Percentiles rank a stretch among this genome's conserved stretches.
These are phyloP conservation scores for Datnioides undecimradiatus DNA, from an alignment of 2,113 vertebrate genomes.

Conservation along the genomic window DNA sequence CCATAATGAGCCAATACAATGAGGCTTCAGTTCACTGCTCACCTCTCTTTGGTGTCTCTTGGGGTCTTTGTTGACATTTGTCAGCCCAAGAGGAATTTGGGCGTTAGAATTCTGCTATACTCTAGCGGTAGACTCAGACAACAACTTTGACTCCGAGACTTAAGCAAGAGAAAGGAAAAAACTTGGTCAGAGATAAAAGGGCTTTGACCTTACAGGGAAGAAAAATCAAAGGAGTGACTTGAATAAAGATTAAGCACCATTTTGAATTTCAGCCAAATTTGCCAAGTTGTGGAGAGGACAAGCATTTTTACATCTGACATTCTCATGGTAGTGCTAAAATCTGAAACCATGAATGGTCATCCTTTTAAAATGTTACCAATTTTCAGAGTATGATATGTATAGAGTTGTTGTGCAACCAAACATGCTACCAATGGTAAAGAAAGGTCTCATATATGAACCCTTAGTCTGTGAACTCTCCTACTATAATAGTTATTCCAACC, in stretches of 20 bases:
- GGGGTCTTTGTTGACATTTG: conserved; percentile 83
- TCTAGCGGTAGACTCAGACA: conserved; percentile 56
- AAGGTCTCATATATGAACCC: neutral
- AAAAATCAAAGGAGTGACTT: conserved; percentile 58
- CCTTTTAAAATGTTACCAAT: neutral
- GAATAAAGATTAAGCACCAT: conserved; percentile 61
- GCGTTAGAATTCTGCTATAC: conserved; percentile 67
- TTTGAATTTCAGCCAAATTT: conserved; percentile 52
- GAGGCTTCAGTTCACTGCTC: conserved; percentile 84
- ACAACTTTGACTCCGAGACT: conserved; percentile 69
- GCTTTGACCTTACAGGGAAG: conserved; percentile 59
- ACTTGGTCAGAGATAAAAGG: conserved; percentile 54
- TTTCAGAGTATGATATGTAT: neutral
- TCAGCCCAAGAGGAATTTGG: conserved; percentile 80
- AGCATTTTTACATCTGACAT: neutral
- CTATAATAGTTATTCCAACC: neutral
- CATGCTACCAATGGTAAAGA: neutral
- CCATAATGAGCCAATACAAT: conserved; percentile 82
- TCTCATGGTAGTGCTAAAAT: neutral
- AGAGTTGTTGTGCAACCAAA: neutral
- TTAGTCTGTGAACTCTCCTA: neutral
- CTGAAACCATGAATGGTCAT: neutral
- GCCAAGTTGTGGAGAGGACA: conserved; percentile 8
- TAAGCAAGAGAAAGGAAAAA: conserved; percentile 41
- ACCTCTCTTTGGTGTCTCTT: conserved; percentile 81